phyloP scores from a whole-genome alignment of 2,888 invertebrate genomes.

The Carterocephalus palaemon region DNA sequence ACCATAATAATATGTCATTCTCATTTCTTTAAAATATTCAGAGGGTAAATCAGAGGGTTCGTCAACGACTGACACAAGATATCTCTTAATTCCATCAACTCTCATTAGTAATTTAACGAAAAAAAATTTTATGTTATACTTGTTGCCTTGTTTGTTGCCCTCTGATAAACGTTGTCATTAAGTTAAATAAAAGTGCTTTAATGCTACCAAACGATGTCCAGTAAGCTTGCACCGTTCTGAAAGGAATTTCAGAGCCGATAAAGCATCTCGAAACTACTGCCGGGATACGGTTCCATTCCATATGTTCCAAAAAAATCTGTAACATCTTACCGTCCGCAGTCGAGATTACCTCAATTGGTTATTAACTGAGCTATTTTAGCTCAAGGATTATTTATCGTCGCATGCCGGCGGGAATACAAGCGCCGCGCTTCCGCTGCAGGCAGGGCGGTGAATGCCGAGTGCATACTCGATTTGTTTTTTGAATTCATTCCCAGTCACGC shows the following conservation, averaged over 20 bases:
- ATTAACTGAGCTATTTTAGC: conserved; percentile 23
- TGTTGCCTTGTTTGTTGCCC: too few species aligned
- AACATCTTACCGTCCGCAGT: conserved; percentile 6
- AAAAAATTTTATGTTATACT: too few species aligned
- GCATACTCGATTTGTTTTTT: conserved; percentile 15
- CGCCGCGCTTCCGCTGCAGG: conserved; percentile 19
- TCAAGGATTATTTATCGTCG: conserved; percentile 22
- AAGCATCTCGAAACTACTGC: conserved; percentile 11
- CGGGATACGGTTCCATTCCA: conserved; percentile 14
- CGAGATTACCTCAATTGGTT: conserved; percentile 20
- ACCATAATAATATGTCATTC: too few species aligned
- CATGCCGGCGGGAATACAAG: conserved; percentile 29
- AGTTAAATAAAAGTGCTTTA: not conserved
- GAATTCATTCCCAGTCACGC: conserved; percentile 1
- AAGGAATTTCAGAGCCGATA: conserved; percentile 11
- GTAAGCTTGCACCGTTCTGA: conserved; percentile 4
- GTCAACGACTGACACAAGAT: too few species aligned
- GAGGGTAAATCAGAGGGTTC: too few species aligned
- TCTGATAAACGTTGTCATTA: too few species aligned
- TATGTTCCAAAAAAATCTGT: conserved; percentile 9
- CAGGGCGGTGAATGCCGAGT: conserved; percentile 10
- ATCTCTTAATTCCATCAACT: too few species aligned
- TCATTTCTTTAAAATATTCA: too few species aligned
- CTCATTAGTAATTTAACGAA: too few species aligned
- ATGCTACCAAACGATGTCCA: not conserved